Evolutionary conservation across 2,888 invertebrate genomes (phyloP).

Genomic region (Phalangium opilio): DNA sequence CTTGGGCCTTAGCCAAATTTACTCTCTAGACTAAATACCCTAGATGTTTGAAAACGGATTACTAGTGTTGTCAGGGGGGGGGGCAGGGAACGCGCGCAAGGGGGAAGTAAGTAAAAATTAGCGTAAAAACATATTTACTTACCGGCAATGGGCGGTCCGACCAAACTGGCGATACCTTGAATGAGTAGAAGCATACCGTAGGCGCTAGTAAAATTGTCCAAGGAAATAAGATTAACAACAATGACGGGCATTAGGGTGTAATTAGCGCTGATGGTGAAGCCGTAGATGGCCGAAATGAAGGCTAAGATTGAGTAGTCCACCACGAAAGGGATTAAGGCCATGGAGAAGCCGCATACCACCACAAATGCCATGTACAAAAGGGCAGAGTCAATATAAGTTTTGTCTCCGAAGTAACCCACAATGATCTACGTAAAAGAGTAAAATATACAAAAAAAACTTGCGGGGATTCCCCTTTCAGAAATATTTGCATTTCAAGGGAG

Average conservation of each 20-base stretch:
- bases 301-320: conserved; percentile 43
- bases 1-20: too few relatives aligned
- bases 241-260: conserved; percentile 82
- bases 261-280: conserved; percentile 78
- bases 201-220: conserved; percentile 78
- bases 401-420: conserved; percentile 78
- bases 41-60: too few relatives aligned
- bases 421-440: conserved; percentile 42
- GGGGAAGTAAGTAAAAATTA: too few relatives aligned
- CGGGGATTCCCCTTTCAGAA: too few relatives aligned
- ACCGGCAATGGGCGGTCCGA: conserved; percentile 84
- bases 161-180: conserved; percentile 74
- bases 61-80: too few relatives aligned
- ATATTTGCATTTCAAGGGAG: too few relatives aligned
- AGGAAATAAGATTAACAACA: conserved; percentile 70
- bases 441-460: conserved; percentile 1
- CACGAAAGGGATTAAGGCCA: conserved; percentile 45
- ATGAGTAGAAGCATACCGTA: conserved; percentile 73
- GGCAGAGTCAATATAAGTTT: conserved; percentile 61
- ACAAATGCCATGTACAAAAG: conserved; percentile 67
- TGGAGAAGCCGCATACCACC: conserved; percentile 33
- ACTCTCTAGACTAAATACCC: too few relatives aligned
- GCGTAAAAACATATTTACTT: too few relatives aligned
- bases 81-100: too few relatives aligned
- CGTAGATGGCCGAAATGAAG: conserved; percentile 55